Evolutionary conservation across 1,140 invertebrate species (phyloP), one percentile per base, ranked within the genome.

Genomic region (Eupristina koningsbergeri): DNA sequence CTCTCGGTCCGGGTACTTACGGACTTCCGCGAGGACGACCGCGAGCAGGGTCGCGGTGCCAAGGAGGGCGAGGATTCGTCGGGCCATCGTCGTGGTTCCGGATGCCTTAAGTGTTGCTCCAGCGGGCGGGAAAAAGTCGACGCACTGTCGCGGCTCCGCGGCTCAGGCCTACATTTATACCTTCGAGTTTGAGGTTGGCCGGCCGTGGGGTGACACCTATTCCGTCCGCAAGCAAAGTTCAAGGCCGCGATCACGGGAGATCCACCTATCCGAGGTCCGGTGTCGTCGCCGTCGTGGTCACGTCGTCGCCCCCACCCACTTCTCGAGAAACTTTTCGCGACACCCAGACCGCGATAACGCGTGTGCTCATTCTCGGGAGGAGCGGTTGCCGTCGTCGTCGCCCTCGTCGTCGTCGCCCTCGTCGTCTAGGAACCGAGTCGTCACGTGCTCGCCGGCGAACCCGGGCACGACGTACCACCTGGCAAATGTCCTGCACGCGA

Each of bases 121-220:
- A 85, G 79, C 86, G 58, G 84, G 86, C 84, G 81, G 83, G n/a
- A 58, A 36, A 84, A 75, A 58, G 63, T 64, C 63, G 73, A 11
- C 50, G 31, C 81, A 73, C 39, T 39, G 29, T 61, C 9, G 45
- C 15, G 19, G 29, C n/a, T 26, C 2, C 26, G 63, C 5, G 5
- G n/a, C n/a, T 29, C 29, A 77, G 82, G 84, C 87, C 87, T 85
- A 85, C 88, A 89, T 90, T 88, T 91, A 90, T 89, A 91, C 86
- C 74, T 87, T 89, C 86, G 83, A 86, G 83, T 39, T 89, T 85
- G 80, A 80, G 8, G n/a, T n/a, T n/a, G 6, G 45, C 41, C 41
- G 39, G 86, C 86, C 86, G 88, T 88, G 87, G 86, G 80, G 86
- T 83, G 84, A 86, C 87, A 79, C 85, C 88, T 84, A 88, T 86